Percentiles rank a stretch among this genome's conserved stretches.
Conservation (phyloP, 2,888 invertebrate genomes). For the Neuroscelio doddi region DNA sequence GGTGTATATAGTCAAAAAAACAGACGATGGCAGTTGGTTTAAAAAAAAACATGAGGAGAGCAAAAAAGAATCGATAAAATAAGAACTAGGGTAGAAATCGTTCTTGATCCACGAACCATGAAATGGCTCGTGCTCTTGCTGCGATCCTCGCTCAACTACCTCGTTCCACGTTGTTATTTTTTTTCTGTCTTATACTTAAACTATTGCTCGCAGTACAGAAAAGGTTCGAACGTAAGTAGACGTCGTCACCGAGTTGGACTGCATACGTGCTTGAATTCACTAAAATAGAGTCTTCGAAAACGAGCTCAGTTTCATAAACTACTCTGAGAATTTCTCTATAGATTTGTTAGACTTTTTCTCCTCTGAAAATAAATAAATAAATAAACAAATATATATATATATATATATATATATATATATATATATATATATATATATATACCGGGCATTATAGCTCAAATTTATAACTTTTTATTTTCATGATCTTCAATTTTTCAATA, state of each 20-base stretch:
- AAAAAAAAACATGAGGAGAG: slow-evolving; percentile 15
- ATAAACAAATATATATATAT: no score
- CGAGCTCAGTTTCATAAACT: slow-evolving; percentile 35
- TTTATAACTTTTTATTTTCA: no score
- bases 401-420: no score
- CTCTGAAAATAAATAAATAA: not conserved
- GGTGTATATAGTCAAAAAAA: slow-evolving; percentile 25
- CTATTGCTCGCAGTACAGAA: slow-evolving; percentile 30
- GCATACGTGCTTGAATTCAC: slow-evolving; percentile 16
- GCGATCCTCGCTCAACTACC: slow-evolving; percentile 23
- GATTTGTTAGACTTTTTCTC: not conserved
- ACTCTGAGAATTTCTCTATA: slow-evolving; percentile 1
- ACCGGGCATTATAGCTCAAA: no score
- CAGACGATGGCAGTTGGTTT: slow-evolving; percentile 34
- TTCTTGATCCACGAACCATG: slow-evolving; percentile 49
- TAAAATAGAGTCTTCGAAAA: slow-evolving; percentile 3
- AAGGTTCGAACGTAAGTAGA: slow-evolving; percentile 7
- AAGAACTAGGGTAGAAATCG: slow-evolving; percentile 23
- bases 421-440: no score
- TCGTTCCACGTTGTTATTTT: slow-evolving; percentile 43
- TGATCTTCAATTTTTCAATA: no score
- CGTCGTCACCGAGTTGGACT: slow-evolving; percentile 14
- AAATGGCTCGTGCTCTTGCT: slow-evolving; percentile 42
- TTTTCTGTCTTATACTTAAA: slow-evolving; percentile 41
- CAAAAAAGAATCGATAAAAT: slow-evolving; percentile 22